Evolutionary conservation across 2,888 invertebrate species (phyloP).

Genomic region (Eupithecia vulgata): DNA sequence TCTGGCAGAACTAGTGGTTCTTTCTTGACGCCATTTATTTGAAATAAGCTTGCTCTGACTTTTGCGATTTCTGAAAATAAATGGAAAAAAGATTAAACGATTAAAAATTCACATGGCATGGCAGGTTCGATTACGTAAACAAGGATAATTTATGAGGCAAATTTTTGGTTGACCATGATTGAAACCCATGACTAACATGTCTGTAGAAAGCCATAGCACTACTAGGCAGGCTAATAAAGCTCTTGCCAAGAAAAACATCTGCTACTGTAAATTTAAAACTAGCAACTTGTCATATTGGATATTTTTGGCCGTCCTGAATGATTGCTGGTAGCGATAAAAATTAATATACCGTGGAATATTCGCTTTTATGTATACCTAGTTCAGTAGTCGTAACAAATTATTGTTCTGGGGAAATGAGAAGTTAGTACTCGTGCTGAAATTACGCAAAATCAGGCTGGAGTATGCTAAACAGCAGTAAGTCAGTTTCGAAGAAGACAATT

Average conservation of each 20-base stretch:
- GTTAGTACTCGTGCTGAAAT: neutral
- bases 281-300: slow-evolving; percentile 64
- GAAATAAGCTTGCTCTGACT: slow-evolving; percentile 98
- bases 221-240: slow-evolving; percentile 15
- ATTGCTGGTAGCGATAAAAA: slow-evolving; percentile 64
- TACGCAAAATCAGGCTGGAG: neutral
- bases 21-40: slow-evolving; percentile 98
- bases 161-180: neutral
- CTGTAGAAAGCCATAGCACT: slow-evolving; percentile 8
- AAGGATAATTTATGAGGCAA: neutral
- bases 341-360: slow-evolving; percentile 62
- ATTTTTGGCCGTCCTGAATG: slow-evolving; percentile 64
- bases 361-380: slow-evolving; percentile 48
- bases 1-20: slow-evolving; percentile 96
- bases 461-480: neutral
- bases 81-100: slow-evolving; percentile 46
- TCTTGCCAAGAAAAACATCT: slow-evolving; percentile 49
- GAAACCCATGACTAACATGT: neutral
- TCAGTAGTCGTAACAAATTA: slow-evolving; percentile 35
- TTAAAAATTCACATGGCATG: neutral
- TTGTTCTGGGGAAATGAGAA: slow-evolving; percentile 15
- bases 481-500: neutral
- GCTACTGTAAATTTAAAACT: slow-evolving; percentile 61
- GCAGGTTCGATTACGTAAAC: neutral
- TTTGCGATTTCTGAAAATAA: slow-evolving; percentile 97